Base-by-base conservation (phyloP, 2,888 invertebrate species). In the Ormyrus nitidulus region DNA sequence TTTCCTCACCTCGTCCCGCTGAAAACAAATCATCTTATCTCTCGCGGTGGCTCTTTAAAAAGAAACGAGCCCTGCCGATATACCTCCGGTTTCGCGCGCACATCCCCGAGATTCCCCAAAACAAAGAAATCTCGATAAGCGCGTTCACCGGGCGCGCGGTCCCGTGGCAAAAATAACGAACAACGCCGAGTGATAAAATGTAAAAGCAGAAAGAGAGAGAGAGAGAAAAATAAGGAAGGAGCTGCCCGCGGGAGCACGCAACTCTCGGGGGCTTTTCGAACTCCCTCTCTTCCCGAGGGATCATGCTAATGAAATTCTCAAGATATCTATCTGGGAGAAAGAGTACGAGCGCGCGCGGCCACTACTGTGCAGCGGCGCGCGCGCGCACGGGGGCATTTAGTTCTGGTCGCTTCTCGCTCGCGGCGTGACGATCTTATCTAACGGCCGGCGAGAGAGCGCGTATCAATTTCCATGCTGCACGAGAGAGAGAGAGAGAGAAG, bases 221-320 rank as follows among this genome's bases (percentile, higher is more conserved):
- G 66, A n/a, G 58, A 19, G 56, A 54, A 34, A 49, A 34, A 46
- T 6, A n/a, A 19, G 59, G n/a, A 11, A 10, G 56, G 44, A 48
- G 9, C 10, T 9, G 53, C 53, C 34, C 10, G 51, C 10, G 69
- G 75, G 54, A 62, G 72, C 62, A 64, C 72, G 72, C 72, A 62
- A 65, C 74, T 56, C 49, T 46, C 48, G 8, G 58, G 34, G 10
- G 34, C 48, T 69, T 62, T 64, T 59, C 56, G n/a, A 56, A 51
- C 34, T 34, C 34, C 34, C 34, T 34, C 34, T 34, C 34, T 34
- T 34, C 34, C 34, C 54, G n/a, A 13, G 56, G 83, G 81, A 85
- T 84, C 85, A 86, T 86, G 86, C 86, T 86, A 86, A 86, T 86
- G 86, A 86, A 86, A 86, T 86, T 86, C 86, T 86, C 86, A 86